Base-by-base conservation (phyloP, 2,888 invertebrate species). In the Operophtera brumata region DNA sequence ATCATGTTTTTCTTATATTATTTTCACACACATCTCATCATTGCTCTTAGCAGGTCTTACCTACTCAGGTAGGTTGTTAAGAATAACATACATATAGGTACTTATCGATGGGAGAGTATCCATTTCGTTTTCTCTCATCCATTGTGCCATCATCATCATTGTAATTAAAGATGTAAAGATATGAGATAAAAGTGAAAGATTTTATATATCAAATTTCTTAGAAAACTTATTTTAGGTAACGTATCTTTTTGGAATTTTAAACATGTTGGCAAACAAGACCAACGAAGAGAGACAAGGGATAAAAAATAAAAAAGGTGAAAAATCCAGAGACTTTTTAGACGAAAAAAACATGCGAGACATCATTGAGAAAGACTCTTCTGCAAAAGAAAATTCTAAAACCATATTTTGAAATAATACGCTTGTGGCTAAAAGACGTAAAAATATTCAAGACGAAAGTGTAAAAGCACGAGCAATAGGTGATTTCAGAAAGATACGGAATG, bases 151-250 rank as follows among this genome's bases (percentile, higher is more conserved):
- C 41, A 12, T 45, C 43, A 43, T 25, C 34, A 30, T 28, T 34
- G 28, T 46, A 55, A 59, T 56, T 61, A 60, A 48, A 61, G 54
- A 48, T 59, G n/a, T n/a, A n/a, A n/a, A 57, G 39, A 36, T 40
- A 53, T 32, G 48, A 41, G 48, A 62, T 57, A 57, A 56, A 62
- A 62, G 60, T 54, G 60, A 62, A 62, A 60, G 57, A 2, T 9
- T 30, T 9, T 30, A 30, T 1, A 28, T 4, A 20, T 20, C 20
- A 20, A 20, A 20, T 20, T 3, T 30, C 9, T 7, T 0, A n/a
- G n/a, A 30, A 30, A 30, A 2, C 9, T 30, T 30, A 30, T 30
- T 30, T 30, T 8, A 9, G 7, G 9, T 30, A 8, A 30, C 40
- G 13, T 34, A 34, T 34, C 34, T 34, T 3, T 11, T 6, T 11